Base-by-base conservation (phyloP, 2,113 vertebrate species). In the Hymenochirus boettgeri region DNA sequence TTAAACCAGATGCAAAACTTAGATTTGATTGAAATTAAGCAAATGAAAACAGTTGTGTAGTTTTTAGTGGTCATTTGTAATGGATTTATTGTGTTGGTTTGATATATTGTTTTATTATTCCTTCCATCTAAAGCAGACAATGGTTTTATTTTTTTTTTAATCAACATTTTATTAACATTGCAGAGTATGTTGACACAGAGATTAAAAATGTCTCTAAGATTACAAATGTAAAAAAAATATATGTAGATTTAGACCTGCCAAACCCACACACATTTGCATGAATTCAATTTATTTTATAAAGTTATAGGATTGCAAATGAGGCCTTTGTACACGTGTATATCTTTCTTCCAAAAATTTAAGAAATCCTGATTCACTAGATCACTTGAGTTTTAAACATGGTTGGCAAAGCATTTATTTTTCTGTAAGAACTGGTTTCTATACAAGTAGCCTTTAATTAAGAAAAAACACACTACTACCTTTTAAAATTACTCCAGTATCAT, bases 31-130 rank as follows among this genome's bases (percentile, higher is more conserved):
- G 55, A 53, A 53, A 29, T 37, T 24, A 57, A 42, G 47, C 48
- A 69, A 69, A 52, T 45, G 51, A 56, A 64, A 64, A 46, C 62
- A 64, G 52, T 63, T 63, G 61, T 63, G 13, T 51, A 26, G 45
- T 48, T 35, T 50, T 6, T 21, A n/a, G 33, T 60, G 45, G 52
- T 42, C 48, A 50, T 31, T 45, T 60, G 22, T 17, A 21, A 35
- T 18, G 26, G 18, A 53, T 69, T 60, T 53, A 13, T 26, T 29
- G 24, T 53, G 52, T 60, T 58, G 33, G 39, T 66, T 60, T 69
- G 60, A 57, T 29, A 18, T 21, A 51, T 18, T 45, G 53, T 53
- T 69, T 60, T 39, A 53, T 69, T 69, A 33, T 25, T 25, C 47
- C 52, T 52, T 58, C 48, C 45, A 58, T 51, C 64, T 51, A 18